A percentile compares a stretch with the other conserved stretches of the same genome.
Conservation (phyloP, 2,888 invertebrate genomes). For the Lobophora halterata region DNA sequence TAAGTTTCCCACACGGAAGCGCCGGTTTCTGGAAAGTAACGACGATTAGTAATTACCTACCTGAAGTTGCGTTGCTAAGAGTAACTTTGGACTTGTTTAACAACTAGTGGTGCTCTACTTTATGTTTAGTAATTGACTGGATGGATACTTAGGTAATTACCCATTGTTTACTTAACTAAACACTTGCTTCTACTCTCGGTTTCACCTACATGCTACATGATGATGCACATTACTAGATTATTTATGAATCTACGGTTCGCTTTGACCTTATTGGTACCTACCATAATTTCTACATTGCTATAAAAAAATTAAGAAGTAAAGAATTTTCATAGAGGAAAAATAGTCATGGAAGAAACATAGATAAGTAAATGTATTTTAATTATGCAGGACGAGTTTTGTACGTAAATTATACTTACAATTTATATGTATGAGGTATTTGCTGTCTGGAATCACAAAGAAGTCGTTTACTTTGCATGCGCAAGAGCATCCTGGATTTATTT, state of each 20-base stretch:
- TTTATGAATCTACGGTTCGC: too few relatives aligned
- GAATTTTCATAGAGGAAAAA: too few relatives aligned
- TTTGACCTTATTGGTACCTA: too few relatives aligned
- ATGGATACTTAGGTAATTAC: constrained; percentile 1
- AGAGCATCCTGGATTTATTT: constrained; percentile 6
- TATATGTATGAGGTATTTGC: constrained; percentile 2
- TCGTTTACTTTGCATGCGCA: constrained; percentile 11
- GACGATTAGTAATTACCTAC: constrained; percentile 3
- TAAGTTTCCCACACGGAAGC: constrained; percentile 10
- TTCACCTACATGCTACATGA: too few relatives aligned
- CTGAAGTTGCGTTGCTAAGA: constrained; percentile 5
- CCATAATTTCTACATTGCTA: too few relatives aligned
- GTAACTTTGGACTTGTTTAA: constrained; percentile 3
- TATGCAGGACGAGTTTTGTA: constrained; percentile 3
- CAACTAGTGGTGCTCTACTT: too few relatives aligned
- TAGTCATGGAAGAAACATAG: too few relatives aligned
- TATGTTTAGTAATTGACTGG: constrained; percentile 3
- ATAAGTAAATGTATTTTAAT: too few relatives aligned
- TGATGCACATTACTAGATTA: too few relatives aligned
- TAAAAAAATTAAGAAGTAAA: too few relatives aligned
- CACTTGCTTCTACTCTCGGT: too few relatives aligned
- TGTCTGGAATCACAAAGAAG: constrained; percentile 8
- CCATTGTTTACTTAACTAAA: too few relatives aligned
- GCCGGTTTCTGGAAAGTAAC: constrained; percentile 7
- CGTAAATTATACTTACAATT: constrained; percentile 6